phyloP scores from a whole-genome alignment of 2,888 invertebrate genomes.

The Rhodophaea formosa region DNA sequence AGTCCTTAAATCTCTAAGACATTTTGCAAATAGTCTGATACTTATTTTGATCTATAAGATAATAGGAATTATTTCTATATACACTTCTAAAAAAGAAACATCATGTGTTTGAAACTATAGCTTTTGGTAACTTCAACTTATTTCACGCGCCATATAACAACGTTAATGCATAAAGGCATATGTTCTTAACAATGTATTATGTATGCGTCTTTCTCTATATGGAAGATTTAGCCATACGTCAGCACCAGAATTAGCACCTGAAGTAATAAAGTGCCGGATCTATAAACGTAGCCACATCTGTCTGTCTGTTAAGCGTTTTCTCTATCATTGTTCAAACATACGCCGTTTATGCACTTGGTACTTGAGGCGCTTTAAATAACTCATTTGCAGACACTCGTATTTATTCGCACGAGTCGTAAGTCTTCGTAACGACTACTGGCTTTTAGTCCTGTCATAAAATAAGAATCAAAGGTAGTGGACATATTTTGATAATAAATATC shows the following conservation, averaged over 20 bases:
- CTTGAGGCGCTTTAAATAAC: slow-evolving; percentile 6
- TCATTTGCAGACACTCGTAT: slow-evolving; percentile 23
- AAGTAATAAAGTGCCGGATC: slow-evolving; percentile 4
- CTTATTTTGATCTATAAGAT: neutral
- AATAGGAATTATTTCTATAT: too few relatives aligned
- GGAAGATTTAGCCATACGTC: neutral
- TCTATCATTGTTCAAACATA: slow-evolving; percentile 11
- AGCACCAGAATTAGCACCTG: slow-evolving; percentile 5
- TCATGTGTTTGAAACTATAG: too few relatives aligned
- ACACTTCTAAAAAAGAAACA: too few relatives aligned
- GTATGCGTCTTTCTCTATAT: neutral
- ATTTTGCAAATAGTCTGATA: too few relatives aligned
- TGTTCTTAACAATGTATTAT: neutral
- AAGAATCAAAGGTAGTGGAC: slow-evolving; percentile 24
- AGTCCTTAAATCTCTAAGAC: too few relatives aligned
- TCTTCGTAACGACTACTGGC: slow-evolving; percentile 56
- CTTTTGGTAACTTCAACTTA: too few relatives aligned
- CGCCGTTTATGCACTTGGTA: neutral
- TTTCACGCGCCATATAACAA: too few relatives aligned
- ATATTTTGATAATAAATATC: too few relatives aligned
- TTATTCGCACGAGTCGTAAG: slow-evolving; percentile 36
- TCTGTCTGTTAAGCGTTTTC: neutral
- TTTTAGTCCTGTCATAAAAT: slow-evolving; percentile 37
- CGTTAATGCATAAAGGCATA: neutral
- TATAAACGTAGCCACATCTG: slow-evolving; percentile 20